Base-by-base conservation (phyloP, 2,888 invertebrate species). In the Microctonus aethiopoides region DNA sequence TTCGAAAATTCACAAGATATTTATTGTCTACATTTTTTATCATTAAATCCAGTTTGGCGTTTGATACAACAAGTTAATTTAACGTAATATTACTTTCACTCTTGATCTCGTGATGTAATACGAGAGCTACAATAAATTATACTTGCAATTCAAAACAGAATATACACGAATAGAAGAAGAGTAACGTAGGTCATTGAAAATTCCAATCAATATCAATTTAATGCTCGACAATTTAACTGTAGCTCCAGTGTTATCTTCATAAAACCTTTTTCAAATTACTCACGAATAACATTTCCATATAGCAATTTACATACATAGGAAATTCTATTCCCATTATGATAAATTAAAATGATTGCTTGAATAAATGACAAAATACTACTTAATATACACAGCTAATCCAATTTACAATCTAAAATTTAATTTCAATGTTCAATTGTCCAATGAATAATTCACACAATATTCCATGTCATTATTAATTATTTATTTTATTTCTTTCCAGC, bases 381-480 rank as follows among this genome's bases (percentile, higher is more conserved):
- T 13, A 24, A 6, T 6, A 20, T 20, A 4, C 16, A 9, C 1
- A n/a, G 16, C 20, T n/a, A n/a, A n/a, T n/a, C n/a, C n/a, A n/a
- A n/a, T n/a, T n/a, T n/a, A n/a, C n/a, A n/a, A n/a, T n/a, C n/a
- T n/a, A n/a, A n/a, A n/a, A n/a, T n/a, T n/a, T n/a, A n/a, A n/a
- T n/a, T n/a, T n/a, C n/a, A n/a, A n/a, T n/a, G n/a, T n/a, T n/a
- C n/a, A n/a, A n/a, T n/a, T n/a, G n/a, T 67, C 67, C 68, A 60
- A 63, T 69, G 69, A 69, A 70, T 36, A n/a, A 72, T 70, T 54
- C 65, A 65, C 9, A 65, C 69, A 29, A 64, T 39, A 51, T 26
- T 52, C 16, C 32, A 59, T 34, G 32, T 59, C 20, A 26, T 59
- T 26, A 16, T 59, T 26, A 34, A 20, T 10, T 59, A 6, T 9